Conservation (phyloP, 2,888 invertebrate genomes). For the Orthosia cruda region DNA sequence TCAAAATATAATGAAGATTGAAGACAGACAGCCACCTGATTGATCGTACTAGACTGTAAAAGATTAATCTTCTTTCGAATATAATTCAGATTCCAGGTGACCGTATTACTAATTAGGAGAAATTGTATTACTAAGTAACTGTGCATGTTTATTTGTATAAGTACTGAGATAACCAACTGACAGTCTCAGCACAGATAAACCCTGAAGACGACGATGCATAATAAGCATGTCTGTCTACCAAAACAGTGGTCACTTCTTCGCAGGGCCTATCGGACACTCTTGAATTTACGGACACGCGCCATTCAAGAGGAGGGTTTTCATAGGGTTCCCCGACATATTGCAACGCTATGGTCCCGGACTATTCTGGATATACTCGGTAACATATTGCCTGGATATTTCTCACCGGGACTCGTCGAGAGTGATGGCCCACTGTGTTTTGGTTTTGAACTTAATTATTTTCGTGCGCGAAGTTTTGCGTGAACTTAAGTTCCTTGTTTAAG, state of each 20-base stretch:
- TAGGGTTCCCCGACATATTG: slow-evolving; percentile 75
- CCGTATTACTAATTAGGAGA: background rate
- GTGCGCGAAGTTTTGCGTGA: slow-evolving; percentile 34
- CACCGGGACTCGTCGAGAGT: slow-evolving; percentile 68
- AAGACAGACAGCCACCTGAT: background rate
- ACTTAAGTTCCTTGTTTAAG: slow-evolving; percentile 47
- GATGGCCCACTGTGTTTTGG: slow-evolving; percentile 66
- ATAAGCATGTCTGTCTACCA: slow-evolving; percentile 29
- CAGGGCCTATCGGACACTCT: slow-evolving; percentile 60
- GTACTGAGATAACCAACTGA: background rate
- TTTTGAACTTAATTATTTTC: slow-evolving; percentile 68
- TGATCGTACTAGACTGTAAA: background rate
- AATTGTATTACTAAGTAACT: background rate
- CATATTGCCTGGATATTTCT: slow-evolving; percentile 78
- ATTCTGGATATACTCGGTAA: slow-evolving; percentile 76
- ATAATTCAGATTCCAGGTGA: background rate
- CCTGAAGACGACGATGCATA: slow-evolving; percentile 36
- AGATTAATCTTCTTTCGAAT: background rate
- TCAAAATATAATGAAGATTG: slow-evolving; percentile 1
- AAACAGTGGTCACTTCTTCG: slow-evolving; percentile 65
- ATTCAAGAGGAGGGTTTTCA: slow-evolving; percentile 49
- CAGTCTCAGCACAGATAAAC: slow-evolving; percentile 1
- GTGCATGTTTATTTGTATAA: background rate
- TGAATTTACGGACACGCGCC: slow-evolving; percentile 69
- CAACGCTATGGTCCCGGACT: slow-evolving; percentile 72